phyloP scores from a whole-genome alignment of 2,797 vertebrate species.

The Erpetoichthys calabaricus region DNA sequence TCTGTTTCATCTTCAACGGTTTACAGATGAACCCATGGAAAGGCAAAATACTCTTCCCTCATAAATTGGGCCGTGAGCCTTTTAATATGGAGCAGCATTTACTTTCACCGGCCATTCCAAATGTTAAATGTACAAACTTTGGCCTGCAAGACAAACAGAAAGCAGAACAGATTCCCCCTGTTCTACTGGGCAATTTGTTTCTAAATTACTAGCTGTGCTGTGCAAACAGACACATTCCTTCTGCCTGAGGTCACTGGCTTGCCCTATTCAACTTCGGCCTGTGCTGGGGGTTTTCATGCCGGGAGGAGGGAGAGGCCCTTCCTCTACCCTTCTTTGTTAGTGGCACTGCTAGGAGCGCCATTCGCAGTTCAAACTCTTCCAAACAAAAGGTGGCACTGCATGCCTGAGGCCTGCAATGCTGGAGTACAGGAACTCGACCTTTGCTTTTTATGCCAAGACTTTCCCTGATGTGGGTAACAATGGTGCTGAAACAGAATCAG shows the following conservation, averaged over 20 bases:
- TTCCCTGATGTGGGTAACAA: conserved; percentile 24
- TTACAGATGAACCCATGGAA: no score
- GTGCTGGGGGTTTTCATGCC: conserved; percentile 44
- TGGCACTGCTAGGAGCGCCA: conserved; percentile 35
- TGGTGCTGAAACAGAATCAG: conserved; percentile 1
- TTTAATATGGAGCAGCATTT: not conserved
- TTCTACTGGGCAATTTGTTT: conserved; percentile 33
- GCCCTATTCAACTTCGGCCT: conserved; percentile 67
- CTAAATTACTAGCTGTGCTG: conserved; percentile 56
- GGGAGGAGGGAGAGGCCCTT: conserved; percentile 46
- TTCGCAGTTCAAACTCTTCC: conserved; percentile 39
- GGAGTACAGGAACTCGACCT: conserved; percentile 34
- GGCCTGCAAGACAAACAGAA: conserved; percentile 51
- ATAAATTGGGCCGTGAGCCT: no score
- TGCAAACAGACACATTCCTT: conserved; percentile 90
- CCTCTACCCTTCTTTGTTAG: conserved; percentile 25
- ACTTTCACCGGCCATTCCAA: conserved; percentile 18
- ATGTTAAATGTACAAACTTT: conserved; percentile 36
- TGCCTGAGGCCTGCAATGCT: conserved; percentile 34
- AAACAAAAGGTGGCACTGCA: conserved; percentile 37
- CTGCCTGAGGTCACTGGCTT: conserved; percentile 84
- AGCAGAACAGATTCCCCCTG: conserved; percentile 45
- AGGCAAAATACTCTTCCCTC: no score
- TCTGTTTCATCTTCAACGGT: no score
- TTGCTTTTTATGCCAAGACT: conserved; percentile 30